Evolutionary conservation across 1,140 invertebrate genomes (phyloP).

Genomic region (Marisa cornuarietis): DNA sequence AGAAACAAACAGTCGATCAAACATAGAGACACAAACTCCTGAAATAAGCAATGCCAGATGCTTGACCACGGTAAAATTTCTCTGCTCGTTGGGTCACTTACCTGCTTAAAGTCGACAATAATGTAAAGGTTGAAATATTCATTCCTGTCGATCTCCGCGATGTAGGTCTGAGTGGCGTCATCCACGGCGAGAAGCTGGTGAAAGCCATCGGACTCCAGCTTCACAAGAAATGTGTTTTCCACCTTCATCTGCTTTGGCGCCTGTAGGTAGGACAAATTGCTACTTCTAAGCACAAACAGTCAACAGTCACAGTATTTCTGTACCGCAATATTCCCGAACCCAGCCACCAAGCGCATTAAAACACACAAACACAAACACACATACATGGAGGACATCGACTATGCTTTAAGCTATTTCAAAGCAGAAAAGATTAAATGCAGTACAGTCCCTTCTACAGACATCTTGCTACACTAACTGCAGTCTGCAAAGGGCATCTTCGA

Average conservation of each 20-base stretch:
- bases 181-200: slow-evolving; percentile 1
- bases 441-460: neutral
- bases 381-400: neutral
- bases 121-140: slow-evolving; percentile 13
- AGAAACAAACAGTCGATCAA: too few species aligned
- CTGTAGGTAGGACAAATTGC: neutral
- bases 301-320: neutral
- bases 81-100: neutral
- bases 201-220: neutral
- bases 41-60: too few species aligned
- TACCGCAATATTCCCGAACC: neutral
- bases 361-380: slow-evolving; percentile 6
- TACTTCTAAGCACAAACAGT: neutral
- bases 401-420: neutral
- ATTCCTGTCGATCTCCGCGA: slow-evolving; percentile 5
- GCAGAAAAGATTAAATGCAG: neutral
- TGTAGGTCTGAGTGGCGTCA: slow-evolving; percentile 3
- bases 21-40: too few species aligned
- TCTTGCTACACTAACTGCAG: neutral
- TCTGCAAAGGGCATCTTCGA: too few species aligned
- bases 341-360: neutral
- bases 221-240: neutral
- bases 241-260: neutral
- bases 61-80: too few species aligned
- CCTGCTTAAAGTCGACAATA: slow-evolving; percentile 3